A percentile compares a stretch with the other conserved stretches of the same genome.
Conservation (phyloP, 2,888 invertebrate species). For the Oligia strigilis region DNA sequence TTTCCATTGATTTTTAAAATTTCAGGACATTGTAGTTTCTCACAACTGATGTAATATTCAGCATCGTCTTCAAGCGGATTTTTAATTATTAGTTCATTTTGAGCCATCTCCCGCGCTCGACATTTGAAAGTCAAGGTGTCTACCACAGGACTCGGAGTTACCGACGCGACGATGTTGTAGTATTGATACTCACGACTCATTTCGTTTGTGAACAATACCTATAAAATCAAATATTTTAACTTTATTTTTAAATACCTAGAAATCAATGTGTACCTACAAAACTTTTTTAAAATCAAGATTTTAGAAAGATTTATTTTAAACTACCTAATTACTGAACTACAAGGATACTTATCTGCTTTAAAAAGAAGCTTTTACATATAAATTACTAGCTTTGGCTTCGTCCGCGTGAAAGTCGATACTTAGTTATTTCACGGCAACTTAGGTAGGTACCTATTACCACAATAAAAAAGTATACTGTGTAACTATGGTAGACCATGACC, state of each 20-base stretch:
- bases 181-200: constrained; percentile 82
- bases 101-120: constrained; percentile 82
- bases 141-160: constrained; percentile 79
- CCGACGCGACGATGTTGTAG: constrained; percentile 78
- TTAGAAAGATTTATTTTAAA: neutral
- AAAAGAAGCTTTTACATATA: too few relatives aligned
- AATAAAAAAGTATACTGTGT: too few relatives aligned
- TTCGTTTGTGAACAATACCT: constrained; percentile 85
- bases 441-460: too few relatives aligned
- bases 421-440: too few relatives aligned
- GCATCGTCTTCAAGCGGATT: constrained; percentile 80
- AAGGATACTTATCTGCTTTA: too few relatives aligned
- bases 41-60: constrained; percentile 74
- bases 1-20: constrained; percentile 75
- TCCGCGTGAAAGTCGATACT: too few relatives aligned
- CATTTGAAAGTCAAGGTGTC: constrained; percentile 80
- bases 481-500: too few relatives aligned
- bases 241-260: neutral
- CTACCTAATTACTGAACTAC: neutral
- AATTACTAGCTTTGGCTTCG: too few relatives aligned
- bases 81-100: constrained; percentile 76
- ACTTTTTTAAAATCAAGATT: neutral
- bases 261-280: neutral
- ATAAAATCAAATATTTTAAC: constrained; percentile 27
- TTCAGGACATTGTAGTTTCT: constrained; percentile 76